phyloP scores from a whole-genome alignment of 2,113 vertebrate genomes.

The Peucedramus taeniatus region DNA sequence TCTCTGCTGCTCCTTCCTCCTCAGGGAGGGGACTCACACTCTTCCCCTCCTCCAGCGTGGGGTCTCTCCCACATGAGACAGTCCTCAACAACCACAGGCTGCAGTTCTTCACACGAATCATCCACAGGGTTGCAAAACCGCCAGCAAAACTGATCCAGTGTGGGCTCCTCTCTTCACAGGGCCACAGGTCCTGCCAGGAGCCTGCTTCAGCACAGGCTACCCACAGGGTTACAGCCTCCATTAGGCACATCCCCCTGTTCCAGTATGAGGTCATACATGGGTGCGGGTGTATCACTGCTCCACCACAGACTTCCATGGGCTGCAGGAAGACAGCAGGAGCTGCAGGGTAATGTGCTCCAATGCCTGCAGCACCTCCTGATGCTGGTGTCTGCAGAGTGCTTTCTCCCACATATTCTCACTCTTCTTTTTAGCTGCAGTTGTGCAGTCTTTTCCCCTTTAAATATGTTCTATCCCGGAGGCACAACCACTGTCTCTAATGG shows the following conservation, averaged over 20 bases:
- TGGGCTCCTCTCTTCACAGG: accelerated
- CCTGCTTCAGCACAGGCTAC: background rate
- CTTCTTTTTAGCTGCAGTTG: background rate
- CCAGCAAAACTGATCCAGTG: background rate
- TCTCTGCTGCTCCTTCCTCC: background rate
- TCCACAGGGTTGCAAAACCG: accelerated
- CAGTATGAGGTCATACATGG: background rate
- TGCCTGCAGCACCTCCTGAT: background rate
- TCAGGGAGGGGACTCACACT: background rate
- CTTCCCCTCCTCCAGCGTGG: accelerated
- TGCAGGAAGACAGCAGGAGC: background rate
- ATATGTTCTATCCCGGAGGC: background rate
- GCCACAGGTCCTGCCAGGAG: background rate
- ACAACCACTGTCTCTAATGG: too few relatives aligned
- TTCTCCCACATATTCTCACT: background rate
- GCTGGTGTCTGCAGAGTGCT: background rate
- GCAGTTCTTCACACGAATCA: accelerated
- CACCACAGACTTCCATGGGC: background rate
- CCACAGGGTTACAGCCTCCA: background rate
- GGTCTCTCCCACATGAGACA: background rate
- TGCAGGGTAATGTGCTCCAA: background rate
- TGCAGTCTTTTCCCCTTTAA: background rate
- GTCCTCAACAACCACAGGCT: background rate
- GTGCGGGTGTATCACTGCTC: background rate
- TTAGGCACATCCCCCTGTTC: background rate